These are phyloP conservation scores for Pantherophis vulpinus DNA, from an alignment of 2,797 vertebrate genomes.

Conservation along the genomic window DNA sequence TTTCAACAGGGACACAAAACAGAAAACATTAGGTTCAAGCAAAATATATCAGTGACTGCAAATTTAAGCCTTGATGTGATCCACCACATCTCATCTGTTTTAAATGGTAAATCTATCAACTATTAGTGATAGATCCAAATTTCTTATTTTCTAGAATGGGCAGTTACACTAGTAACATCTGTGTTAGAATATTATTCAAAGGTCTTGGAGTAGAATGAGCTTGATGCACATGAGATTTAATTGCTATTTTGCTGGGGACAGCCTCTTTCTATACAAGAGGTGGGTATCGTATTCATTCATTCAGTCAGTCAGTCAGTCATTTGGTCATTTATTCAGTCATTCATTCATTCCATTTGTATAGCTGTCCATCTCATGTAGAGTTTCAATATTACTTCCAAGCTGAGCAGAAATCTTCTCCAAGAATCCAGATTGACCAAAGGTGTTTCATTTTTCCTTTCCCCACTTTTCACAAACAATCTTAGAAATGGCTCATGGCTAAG, in stretches of 20 bases:
- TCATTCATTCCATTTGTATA: neutral
- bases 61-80: neutral
- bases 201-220: neutral
- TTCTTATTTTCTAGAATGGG: neutral
- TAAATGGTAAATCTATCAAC: neutral
- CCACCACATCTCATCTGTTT: neutral
- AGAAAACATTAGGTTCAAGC: neutral
- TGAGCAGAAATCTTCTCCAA: neutral
- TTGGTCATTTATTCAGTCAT: neutral
- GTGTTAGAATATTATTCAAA: neutral
- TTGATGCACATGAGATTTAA: neutral
- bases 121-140: neutral
- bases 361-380: neutral
- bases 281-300: neutral
- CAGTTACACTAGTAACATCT: neutral
- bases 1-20: neutral
- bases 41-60: neutral
- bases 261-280: neutral
- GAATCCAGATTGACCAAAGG: neutral
- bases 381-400: neutral
- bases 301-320: neutral
- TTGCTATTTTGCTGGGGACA: neutral
- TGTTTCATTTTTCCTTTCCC: neutral
- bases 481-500: neutral
- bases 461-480: neutral